Percentiles rank a stretch among this genome's conserved stretches.
Conservation (phyloP, 23 tunicate species). For the Trididemnum nubilum region DNA sequence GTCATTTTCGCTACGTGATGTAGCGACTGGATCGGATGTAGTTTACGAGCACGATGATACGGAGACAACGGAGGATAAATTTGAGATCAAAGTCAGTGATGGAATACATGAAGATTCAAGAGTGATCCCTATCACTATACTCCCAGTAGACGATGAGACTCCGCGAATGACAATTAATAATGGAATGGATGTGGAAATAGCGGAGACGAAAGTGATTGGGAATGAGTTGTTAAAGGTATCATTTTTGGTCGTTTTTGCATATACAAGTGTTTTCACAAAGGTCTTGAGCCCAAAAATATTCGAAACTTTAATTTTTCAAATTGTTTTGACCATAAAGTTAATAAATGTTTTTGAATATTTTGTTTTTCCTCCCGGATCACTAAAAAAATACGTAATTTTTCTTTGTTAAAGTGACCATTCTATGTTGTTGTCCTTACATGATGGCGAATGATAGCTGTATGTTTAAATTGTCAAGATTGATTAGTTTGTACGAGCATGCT, state of each 20-base stretch:
- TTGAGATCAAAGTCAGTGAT: constrained; percentile 79
- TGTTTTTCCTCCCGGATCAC: too few species aligned
- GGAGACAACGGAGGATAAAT: constrained; percentile 85
- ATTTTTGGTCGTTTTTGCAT: too few species aligned
- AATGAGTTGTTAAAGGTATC: constrained; percentile 68
- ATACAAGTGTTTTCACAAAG: background rate
- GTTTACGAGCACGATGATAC: constrained; percentile 92
- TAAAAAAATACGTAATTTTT: too few species aligned
- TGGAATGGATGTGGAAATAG: constrained; percentile 87
- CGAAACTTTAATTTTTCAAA: too few species aligned
- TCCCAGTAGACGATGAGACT: constrained; percentile 99
- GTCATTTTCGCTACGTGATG: constrained; percentile 47
- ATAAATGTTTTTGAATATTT: too few species aligned
- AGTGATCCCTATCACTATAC: constrained; percentile 65
- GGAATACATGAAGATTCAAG: constrained; percentile 71
- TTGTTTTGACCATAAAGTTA: too few species aligned
- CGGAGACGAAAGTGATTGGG: constrained; percentile 57
- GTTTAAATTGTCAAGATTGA: too few species aligned
- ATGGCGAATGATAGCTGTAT: too few species aligned
- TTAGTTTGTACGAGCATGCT: too few species aligned
- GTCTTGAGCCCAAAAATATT: background rate
- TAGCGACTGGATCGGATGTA: constrained; percentile 61
- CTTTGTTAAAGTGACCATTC: too few species aligned
- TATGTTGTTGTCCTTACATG: too few species aligned
- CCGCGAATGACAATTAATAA: constrained; percentile 94